Conservation (phyloP, 2,797 vertebrate species). For the Sternotherus odoratus region DNA sequence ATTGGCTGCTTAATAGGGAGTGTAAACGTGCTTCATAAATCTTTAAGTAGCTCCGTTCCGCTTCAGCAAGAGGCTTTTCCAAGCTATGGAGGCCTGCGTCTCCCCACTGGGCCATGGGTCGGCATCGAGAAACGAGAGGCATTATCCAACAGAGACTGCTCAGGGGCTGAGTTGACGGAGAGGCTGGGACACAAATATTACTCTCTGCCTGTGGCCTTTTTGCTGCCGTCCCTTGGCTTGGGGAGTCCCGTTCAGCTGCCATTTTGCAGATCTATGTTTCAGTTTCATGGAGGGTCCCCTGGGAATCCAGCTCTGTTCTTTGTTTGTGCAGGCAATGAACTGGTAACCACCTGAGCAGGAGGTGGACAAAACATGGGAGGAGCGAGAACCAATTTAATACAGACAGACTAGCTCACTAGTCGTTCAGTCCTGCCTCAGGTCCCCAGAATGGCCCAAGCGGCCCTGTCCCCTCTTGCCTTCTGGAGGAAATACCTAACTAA, state of each 20-base stretch:
- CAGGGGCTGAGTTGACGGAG: neutral
- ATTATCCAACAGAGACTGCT: neutral
- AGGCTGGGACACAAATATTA: neutral
- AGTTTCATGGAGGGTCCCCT: neutral
- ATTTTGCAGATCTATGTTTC: neutral
- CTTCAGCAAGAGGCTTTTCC: constrained; percentile 11
- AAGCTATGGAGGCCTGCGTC: neutral
- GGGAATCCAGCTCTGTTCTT: neutral
- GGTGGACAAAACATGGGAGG: neutral
- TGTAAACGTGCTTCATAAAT: constrained; percentile 15
- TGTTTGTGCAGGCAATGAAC: neutral
- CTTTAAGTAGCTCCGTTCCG: constrained; percentile 44
- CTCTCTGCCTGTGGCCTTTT: neutral
- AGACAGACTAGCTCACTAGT: neutral
- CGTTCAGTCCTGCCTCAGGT: neutral
- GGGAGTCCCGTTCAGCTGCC: neutral
- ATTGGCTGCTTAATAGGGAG: constrained; percentile 52
- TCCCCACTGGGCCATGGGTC: neutral
- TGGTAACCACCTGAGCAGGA: neutral
- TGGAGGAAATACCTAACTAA: neutral
- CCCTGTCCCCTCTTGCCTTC: neutral
- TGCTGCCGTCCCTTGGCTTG: neutral
- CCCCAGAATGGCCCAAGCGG: neutral
- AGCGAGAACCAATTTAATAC: neutral
- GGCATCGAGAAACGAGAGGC: neutral